phyloP scores from a whole-genome alignment of 2,888 invertebrate species.

The Adineta ricciae region DNA sequence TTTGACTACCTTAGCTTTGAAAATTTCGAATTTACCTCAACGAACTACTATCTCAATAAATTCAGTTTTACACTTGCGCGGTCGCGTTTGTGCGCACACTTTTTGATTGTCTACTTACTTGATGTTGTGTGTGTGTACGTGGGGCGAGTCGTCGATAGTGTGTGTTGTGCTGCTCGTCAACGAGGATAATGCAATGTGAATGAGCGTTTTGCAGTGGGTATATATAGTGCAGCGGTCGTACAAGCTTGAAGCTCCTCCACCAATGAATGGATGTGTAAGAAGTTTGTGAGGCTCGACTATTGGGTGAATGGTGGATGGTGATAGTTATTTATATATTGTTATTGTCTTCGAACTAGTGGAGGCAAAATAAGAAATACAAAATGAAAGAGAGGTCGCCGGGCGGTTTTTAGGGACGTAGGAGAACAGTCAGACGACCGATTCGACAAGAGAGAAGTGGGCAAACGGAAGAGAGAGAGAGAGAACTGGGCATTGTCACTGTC shows the following conservation, averaged over 20 bases:
- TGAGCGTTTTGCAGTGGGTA: constrained; percentile 21
- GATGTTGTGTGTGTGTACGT: background rate
- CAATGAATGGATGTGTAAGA: constrained; percentile 11
- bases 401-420: background rate
- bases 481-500: background rate
- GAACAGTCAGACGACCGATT: background rate
- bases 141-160: background rate
- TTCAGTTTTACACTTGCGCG: background rate
- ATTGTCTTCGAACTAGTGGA: constrained; percentile 1
- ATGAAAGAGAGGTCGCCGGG: constrained; percentile 3
- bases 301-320: constrained; percentile 12
- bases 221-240: background rate
- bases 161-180: constrained; percentile 17
- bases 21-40: background rate
- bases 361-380: background rate
- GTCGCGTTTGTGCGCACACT: background rate
- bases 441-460: background rate
- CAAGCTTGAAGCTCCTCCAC: constrained; percentile 3
- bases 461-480: background rate
- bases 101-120: background rate
- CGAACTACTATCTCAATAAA: background rate
- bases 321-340: constrained; percentile 1
- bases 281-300: constrained; percentile 15
- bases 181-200: constrained; percentile 21
- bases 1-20: background rate